A percentile compares a stretch with the other conserved stretches of the same genome.
phyloP scores from a whole-genome alignment of 2,113 vertebrate species.

The Pseudorectes ferrugineus region DNA sequence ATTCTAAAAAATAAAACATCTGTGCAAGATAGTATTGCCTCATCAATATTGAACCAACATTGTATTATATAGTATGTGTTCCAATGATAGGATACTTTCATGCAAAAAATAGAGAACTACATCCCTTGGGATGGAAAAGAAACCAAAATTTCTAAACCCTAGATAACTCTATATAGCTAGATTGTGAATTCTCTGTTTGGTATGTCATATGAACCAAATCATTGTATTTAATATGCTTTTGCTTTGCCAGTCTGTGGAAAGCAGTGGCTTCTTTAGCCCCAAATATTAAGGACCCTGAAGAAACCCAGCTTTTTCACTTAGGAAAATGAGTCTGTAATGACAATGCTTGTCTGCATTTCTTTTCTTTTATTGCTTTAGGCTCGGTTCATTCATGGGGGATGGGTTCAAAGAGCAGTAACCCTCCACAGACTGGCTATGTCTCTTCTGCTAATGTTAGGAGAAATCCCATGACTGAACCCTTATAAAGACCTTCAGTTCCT shows the following conservation, averaged over 20 bases:
- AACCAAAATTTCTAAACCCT: background rate
- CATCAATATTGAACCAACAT: slow-evolving; percentile 11
- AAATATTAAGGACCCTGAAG: background rate
- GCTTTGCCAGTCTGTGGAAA: background rate
- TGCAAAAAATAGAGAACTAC: background rate
- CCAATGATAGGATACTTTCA: background rate
- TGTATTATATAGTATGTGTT: background rate
- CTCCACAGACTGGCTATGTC: background rate
- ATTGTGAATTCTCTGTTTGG: background rate
- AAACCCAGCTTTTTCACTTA: background rate
- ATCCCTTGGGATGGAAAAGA: background rate
- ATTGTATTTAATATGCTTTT: background rate
- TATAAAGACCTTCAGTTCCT: background rate
- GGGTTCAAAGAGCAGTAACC: background rate
- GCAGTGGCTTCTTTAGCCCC: background rate
- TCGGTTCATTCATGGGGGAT: background rate
- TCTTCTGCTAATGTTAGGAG: background rate
- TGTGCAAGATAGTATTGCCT: slow-evolving; percentile 29
- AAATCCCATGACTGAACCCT: background rate
- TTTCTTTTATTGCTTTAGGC: background rate
- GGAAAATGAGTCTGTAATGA: background rate
- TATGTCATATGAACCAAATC: background rate
- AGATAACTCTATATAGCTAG: background rate
- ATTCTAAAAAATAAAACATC: slow-evolving; percentile 36
- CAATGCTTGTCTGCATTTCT: background rate